Percentiles rank a stretch among this genome's conserved stretches.
phyloP scores from a whole-genome alignment of 2,888 invertebrate genomes.

The Hypsopygia costalis region DNA sequence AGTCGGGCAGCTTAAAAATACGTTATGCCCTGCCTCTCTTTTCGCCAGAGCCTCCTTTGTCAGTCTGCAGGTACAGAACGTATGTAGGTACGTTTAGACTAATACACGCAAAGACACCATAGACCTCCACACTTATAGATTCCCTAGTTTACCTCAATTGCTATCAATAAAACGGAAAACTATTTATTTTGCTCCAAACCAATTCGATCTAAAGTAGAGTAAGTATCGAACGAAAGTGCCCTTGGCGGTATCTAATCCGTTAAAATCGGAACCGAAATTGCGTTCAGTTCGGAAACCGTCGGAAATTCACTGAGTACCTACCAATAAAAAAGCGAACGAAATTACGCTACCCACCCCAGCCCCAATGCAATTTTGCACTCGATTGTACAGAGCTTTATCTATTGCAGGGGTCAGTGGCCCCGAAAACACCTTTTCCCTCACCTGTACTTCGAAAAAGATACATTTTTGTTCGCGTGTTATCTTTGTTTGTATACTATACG shows the following conservation, averaged over 20 bases:
- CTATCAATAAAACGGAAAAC: no score
- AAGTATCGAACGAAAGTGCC: background rate
- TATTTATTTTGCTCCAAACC: no score
- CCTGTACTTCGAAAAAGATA: slow-evolving; percentile 9
- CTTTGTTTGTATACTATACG: slow-evolving; percentile 1
- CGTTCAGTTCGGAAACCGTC: slow-evolving; percentile 2
- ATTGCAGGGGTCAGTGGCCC: slow-evolving; percentile 6
- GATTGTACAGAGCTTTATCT: slow-evolving; percentile 16
- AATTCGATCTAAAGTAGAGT: background rate
- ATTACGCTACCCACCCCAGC: slow-evolving; percentile 13
- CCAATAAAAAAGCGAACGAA: slow-evolving; percentile 23
- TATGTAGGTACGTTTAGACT: no score
- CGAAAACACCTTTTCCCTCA: slow-evolving; percentile 14
- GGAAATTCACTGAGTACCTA: slow-evolving; percentile 11
- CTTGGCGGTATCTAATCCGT: slow-evolving; percentile 1
- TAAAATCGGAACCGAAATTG: slow-evolving; percentile 6
- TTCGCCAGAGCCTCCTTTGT: no score
- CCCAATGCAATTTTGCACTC: slow-evolving; percentile 28
- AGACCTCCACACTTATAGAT: no score
- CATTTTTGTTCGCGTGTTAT: background rate
- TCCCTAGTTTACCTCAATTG: no score
- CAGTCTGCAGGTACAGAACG: no score
- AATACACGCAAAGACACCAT: no score
- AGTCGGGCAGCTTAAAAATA: no score
- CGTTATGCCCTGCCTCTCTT: no score